Evolutionary conservation across 2,888 invertebrate species (phyloP), one percentile per base, ranked within the genome.

Genomic region (Troglohyphantes excavatus): DNA sequence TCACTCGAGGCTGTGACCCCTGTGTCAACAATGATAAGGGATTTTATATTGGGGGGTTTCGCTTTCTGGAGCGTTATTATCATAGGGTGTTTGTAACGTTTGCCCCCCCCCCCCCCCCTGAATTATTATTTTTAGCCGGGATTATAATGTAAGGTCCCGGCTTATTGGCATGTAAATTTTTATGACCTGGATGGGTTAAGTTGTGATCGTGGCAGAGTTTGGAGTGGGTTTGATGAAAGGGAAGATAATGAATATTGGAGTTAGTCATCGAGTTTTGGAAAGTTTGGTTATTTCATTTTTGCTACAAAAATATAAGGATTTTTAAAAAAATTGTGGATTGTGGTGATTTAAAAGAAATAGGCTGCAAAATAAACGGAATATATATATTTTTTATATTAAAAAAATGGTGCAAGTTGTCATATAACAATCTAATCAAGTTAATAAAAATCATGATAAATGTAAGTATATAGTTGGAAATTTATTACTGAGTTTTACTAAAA

Each of bases 11-110:
- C 53, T 73, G 75, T 88, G 88, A 88, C 88, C 88, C 53, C 88
- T 88, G 88, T 73, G 88, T 82, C 82, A 88, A 88, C 88, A 88
- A 2, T 46, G 88, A 82, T 88, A 88, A 88, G 88, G 82, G 82
- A 63, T 79, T 86, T 88, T 76, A 76, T 85, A 78, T 78, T 68
- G 67, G 21, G 26, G 61, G 39, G 68, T 7, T 21, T 27, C 11
- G 67, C 17, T 17, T 68, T 17, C 27, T 23, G 26, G 17, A 27
- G 76, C 33, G 59, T 76, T 85, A 78, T 78, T 78, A 85, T 76
- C 63, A 68, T 67, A 78, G 26, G 27, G 70, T 29, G 85, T 26
- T 76, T 85, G 76, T 76, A 76, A 68, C 59, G 27, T 39, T 6
- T 33, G 33, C 33, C 53, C n/a, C n/a, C 53, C 61, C 29, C 7